Evolutionary conservation across 2,888 invertebrate genomes (phyloP).

Genomic region (Myopa tessellatipennis): DNA sequence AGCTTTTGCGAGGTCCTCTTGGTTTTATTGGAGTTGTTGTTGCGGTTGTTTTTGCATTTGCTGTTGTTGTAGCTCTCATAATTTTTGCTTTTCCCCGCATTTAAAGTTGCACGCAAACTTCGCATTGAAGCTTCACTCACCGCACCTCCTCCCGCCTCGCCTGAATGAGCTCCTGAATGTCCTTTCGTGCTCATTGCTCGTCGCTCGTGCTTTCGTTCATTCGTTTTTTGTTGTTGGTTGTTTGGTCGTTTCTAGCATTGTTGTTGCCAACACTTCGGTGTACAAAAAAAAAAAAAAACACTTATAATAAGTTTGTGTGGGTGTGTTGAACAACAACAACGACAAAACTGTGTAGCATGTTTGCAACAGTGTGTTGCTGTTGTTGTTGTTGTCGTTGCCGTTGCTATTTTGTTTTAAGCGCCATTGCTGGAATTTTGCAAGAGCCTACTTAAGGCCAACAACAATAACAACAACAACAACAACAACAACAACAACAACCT

Average conservation of each 20-base stretch:
- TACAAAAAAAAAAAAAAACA: background rate
- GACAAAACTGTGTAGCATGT: no score
- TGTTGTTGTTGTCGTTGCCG: background rate
- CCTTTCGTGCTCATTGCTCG: background rate
- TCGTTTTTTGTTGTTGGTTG: background rate
- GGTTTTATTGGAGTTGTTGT: constrained; percentile 3
- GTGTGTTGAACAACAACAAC: no score
- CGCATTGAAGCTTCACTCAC: background rate
- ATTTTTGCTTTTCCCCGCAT: background rate
- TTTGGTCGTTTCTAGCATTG: background rate
- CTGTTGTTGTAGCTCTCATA: background rate
- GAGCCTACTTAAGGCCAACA: background rate
- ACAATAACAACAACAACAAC: no score
- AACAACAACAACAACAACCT: background rate
- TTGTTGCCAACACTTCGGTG: background rate
- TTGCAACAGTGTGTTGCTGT: background rate
- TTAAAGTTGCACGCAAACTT: background rate
- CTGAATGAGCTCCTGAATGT: background rate
- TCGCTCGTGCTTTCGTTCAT: background rate
- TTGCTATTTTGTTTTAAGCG: background rate
- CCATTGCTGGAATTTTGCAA: constrained; percentile 5
- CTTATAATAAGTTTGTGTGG: no score
- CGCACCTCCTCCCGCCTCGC: background rate
- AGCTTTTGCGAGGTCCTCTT: background rate
- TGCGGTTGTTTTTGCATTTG: background rate